Evolutionary conservation across 1,140 invertebrate species (phyloP), one percentile per base, ranked within the genome.

Genomic region (Drosophila repleta): DNA sequence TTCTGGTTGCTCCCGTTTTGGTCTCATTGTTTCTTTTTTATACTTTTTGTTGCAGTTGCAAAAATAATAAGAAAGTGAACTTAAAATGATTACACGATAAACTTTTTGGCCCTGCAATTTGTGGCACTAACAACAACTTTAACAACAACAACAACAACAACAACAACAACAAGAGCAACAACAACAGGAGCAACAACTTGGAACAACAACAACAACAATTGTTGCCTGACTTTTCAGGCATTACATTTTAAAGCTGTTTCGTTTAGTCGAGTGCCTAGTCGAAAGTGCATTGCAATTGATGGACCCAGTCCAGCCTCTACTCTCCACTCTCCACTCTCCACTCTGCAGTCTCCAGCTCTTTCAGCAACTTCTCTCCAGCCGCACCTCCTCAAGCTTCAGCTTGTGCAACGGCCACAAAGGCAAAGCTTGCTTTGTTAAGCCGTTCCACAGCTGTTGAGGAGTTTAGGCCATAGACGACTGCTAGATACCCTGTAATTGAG

Each of bases 11-110:
- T 24, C 51, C 29, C n/a, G 6, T 11, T 15, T 4, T 57, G 11
- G 18, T 2, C 4, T 29, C 15, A 26, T 58, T 58, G 56, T 74
- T 79, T 63, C 69, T 74, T 15, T 4, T 41, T 41, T 37, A 0
- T 67, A 51, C 75, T 26, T 64, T 29, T 17, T 39, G 66, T 15
- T 37, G 66, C 46, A 69, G 69, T 81, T 62, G 61, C 79, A 88
- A 88, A 87, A 88, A 87, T 82, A 88, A 88, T 88, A 87, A 85
- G 83, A 80, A 85, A 87, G 74, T 64, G 81, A 85, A 85, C 81
- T 85, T 85, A 85, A 85, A 85, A 85, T 85, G 81, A 85, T 85
- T 85, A 85, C 81, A 85, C 82, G 82, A 78, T 75, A 85, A 85
- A 85, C 78, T 85, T 85, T 83, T 85, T 68, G 61, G 70, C 56